Percentiles rank a stretch among this genome's conserved stretches.
phyloP scores from a whole-genome alignment of 2,113 vertebrate species.

The Mystacornis crossleyi region DNA sequence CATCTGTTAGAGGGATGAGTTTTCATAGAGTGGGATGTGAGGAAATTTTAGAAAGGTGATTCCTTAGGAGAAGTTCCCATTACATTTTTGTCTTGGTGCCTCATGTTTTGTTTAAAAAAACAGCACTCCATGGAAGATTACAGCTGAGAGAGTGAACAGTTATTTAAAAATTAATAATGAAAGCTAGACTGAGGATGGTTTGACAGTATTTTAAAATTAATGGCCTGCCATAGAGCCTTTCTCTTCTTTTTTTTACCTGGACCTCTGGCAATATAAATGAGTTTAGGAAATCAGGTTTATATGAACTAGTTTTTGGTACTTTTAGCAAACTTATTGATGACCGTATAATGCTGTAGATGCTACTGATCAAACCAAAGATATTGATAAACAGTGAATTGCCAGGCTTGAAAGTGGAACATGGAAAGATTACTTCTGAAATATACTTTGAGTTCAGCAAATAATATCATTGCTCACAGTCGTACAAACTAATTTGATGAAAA shows the following conservation, averaged over 20 bases:
- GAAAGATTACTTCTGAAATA: background rate
- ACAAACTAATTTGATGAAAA: background rate
- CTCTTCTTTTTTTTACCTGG: background rate
- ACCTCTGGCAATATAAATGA: background rate
- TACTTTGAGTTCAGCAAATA: background rate
- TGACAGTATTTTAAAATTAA: background rate
- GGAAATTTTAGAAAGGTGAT: conserved; percentile 14
- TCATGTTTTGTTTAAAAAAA: background rate
- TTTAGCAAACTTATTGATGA: background rate
- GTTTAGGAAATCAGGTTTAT: background rate
- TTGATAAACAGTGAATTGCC: background rate
- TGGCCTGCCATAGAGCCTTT: background rate
- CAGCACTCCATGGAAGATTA: background rate
- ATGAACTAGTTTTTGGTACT: background rate
- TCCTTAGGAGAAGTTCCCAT: background rate
- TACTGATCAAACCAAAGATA: background rate
- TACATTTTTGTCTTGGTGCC: background rate
- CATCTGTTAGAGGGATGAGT: background rate
- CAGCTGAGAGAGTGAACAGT: background rate
- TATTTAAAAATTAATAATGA: background rate
- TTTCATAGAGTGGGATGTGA: conserved; percentile 15
- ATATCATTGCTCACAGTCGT: background rate
- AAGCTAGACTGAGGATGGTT: background rate
- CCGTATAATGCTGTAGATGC: background rate
- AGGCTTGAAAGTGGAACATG: background rate